A percentile compares a stretch with the other conserved stretches of the same genome.
Evolutionary conservation across 2,888 invertebrate genomes (phyloP).

Genomic region (Nomada lathburiana): DNA sequence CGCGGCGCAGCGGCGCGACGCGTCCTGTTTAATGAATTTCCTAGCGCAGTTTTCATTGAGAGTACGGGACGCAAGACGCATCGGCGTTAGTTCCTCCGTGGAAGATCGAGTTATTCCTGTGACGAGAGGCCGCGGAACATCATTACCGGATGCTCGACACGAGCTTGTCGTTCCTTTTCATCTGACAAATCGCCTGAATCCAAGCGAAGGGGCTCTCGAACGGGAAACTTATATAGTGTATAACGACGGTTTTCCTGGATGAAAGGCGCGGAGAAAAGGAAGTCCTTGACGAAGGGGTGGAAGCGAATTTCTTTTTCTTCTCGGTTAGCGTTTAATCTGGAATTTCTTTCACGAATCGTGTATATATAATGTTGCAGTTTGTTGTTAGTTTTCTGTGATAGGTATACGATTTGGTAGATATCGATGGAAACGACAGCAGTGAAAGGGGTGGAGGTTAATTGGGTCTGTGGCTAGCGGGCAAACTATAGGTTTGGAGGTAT

Average conservation of each 20-base stretch:
- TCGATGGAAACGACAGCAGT: constrained; percentile 9
- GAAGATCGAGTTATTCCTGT: constrained; percentile 50
- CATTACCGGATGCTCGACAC: constrained; percentile 45
- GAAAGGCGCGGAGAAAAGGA: constrained; percentile 52
- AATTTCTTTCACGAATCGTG: constrained; percentile 50
- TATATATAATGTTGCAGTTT: constrained; percentile 30
- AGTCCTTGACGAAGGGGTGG: constrained; percentile 18
- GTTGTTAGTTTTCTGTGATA: constrained; percentile 47
- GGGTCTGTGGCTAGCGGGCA: not conserved
- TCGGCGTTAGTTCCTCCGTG: constrained; percentile 30
- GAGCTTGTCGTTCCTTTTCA: constrained; percentile 41
- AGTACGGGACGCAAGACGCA: constrained; percentile 10
- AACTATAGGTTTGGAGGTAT: not conserved
- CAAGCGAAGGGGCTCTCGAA: constrained; percentile 46
- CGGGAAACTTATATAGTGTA: constrained; percentile 45
- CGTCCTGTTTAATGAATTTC: constrained; percentile 33
- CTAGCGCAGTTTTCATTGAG: constrained; percentile 5
- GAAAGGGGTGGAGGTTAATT: constrained; percentile 41
- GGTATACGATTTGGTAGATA: not conserved
- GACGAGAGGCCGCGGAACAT: constrained; percentile 39
- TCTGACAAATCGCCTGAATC: constrained; percentile 56
- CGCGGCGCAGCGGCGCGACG: not conserved
- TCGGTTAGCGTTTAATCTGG: constrained; percentile 25
- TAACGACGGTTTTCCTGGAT: constrained; percentile 56
- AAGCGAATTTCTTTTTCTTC: constrained; percentile 28